Evolutionary conservation across 1,140 invertebrate genomes (phyloP).

Genomic region (Bombus huntii): DNA sequence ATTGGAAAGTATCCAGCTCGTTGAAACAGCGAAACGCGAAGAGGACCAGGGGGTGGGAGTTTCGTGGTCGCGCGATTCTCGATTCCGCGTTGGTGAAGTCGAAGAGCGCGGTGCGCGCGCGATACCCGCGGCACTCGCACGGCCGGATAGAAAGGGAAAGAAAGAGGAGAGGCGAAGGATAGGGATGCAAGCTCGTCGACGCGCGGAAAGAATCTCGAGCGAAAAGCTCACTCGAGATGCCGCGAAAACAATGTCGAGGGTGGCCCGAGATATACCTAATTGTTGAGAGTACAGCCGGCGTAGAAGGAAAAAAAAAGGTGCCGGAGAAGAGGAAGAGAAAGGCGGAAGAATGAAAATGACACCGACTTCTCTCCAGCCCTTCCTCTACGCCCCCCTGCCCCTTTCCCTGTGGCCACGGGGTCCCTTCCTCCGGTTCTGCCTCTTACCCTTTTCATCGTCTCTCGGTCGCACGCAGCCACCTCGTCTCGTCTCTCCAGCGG

Average conservation of each 20-base stretch:
- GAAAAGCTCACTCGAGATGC: constrained; percentile 70
- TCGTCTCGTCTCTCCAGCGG: background rate
- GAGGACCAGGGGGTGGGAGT: background rate
- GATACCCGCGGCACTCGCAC: no score
- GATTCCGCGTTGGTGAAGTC: background rate
- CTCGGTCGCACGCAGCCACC: constrained; percentile 19
- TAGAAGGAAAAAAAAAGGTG: constrained; percentile 50
- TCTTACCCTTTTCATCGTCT: constrained; percentile 33
- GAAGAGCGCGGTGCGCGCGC: constrained; percentile 25
- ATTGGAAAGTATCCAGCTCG: no score
- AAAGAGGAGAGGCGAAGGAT: background rate
- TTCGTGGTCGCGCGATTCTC: background rate
- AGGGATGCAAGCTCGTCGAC: constrained; percentile 55
- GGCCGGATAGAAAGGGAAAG: background rate
- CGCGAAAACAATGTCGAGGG: constrained; percentile 70
- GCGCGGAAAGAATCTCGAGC: constrained; percentile 67
- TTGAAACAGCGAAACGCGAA: no score
- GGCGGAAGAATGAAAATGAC: constrained; percentile 61
- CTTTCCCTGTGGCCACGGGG: background rate
- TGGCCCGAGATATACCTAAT: constrained; percentile 67
- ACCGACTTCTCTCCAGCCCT: constrained; percentile 55
- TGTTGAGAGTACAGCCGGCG: constrained; percentile 65
- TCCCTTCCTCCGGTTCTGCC: background rate
- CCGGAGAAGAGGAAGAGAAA: constrained; percentile 47
- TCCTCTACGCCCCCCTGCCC: constrained; percentile 1